Evolutionary conservation across 2,888 invertebrate species (phyloP).

Genomic region (Molorchus minor): DNA sequence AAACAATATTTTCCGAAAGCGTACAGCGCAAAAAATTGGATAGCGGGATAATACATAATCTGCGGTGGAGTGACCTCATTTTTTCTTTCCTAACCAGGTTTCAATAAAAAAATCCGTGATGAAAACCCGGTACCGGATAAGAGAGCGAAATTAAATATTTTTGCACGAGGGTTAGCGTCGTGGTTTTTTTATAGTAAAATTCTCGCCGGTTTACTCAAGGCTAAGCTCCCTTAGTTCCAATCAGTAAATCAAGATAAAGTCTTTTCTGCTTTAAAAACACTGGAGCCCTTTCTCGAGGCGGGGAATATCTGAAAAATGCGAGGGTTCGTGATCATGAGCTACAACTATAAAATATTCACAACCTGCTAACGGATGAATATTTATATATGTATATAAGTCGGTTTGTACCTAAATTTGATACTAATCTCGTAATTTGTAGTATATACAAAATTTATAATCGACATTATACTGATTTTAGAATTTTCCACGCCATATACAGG

Average conservation of each 20-base stretch:
- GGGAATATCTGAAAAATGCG: constrained; percentile 41
- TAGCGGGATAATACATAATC: constrained; percentile 3
- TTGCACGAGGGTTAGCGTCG: constrained; percentile 34
- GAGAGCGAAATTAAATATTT: constrained; percentile 37
- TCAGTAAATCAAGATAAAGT: constrained; percentile 58
- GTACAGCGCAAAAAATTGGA: background rate
- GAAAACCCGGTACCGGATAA: constrained; percentile 32
- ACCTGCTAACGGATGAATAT: constrained; percentile 43
- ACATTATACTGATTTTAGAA: constrained; percentile 8
- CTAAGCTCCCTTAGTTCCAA: constrained; percentile 51
- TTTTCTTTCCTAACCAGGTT: constrained; percentile 7
- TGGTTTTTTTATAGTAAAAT: constrained; percentile 39
- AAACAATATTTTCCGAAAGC: no score
- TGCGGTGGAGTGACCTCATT: constrained; percentile 6
- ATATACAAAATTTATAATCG: constrained; percentile 20
- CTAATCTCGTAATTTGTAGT: constrained; percentile 27
- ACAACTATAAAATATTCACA: constrained; percentile 40
- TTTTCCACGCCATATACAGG: no score
- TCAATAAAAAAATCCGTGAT: constrained; percentile 23
- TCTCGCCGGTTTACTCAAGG: constrained; percentile 44
- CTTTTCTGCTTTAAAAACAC: constrained; percentile 55
- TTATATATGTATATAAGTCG: constrained; percentile 39
- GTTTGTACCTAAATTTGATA: constrained; percentile 33
- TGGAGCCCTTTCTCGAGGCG: constrained; percentile 46
- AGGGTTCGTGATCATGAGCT: constrained; percentile 39